Base-by-base conservation (phyloP, 1,140 invertebrate species). In the Drosophila melanica region DNA sequence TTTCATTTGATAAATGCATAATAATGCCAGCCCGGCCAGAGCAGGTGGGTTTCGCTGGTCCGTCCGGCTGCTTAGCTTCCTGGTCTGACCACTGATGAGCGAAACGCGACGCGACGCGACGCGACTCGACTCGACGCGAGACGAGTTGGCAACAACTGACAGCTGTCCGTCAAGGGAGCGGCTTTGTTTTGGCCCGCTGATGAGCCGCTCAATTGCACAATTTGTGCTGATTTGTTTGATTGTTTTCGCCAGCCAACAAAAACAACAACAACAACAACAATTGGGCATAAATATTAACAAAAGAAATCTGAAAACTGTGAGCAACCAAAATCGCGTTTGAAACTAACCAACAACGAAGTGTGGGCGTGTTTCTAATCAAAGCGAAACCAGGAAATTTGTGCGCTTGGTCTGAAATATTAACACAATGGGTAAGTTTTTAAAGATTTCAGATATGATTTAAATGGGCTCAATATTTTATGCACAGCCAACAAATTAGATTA, bases 1-100 rank as follows among this genome's bases (percentile, higher is more conserved):
- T 63, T 54, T 70, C 41, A 41, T 54, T 55, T 70, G 67, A 63
- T 70, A 70, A 70, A 63, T 63, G 59, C 50, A 62, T 69, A 62
- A 69, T 69, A 69, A 37, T 62, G 48, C 33, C 27, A 54, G 39
- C 30, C 37, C 16, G 41, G 37, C 57, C 66, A 53, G 55, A 37
- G n/a, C 66, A 42, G 55, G 27, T 23, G 50, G 14, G 50, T 35
- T n/a, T 53, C 11, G 48, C 27, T 30, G 27, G 48, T 8, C 47
- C 39, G 57, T 23, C 10, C n/a, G 55, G 12, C 12, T 7, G 18
- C 14, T 62, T 55, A 23, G 35, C 67, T 70, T 70, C 67, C 67
- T 70, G 67, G 48, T 63, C 42, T 53, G 45, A 48, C 67, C 30
- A 33, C 42, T 48, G 67, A 37, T 18, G 48, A 39, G 20, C 20